phyloP scores from a whole-genome alignment of 1,140 invertebrate species.

The Cherax destructor region DNA sequence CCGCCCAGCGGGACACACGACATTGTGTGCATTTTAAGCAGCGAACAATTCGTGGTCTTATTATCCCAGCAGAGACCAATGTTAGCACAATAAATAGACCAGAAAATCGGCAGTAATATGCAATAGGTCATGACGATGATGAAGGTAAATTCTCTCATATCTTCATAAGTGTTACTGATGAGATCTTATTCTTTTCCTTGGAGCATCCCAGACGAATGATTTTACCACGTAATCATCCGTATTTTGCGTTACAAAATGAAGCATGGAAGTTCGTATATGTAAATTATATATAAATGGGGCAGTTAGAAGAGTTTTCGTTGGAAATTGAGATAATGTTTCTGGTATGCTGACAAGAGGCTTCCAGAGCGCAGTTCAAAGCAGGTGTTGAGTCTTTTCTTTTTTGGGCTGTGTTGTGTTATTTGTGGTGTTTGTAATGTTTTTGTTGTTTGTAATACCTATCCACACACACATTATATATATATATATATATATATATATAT shows the following conservation, averaged over 20 bases:
- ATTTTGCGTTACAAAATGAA: neutral
- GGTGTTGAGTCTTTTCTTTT: too few species aligned
- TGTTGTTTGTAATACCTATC: too few species aligned
- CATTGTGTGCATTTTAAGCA: too few species aligned
- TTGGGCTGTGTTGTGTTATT: too few species aligned
- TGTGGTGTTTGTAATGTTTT: too few species aligned
- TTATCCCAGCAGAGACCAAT: neutral
- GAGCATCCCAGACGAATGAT: neutral
- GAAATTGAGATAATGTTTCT: neutral
- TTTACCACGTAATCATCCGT: neutral
- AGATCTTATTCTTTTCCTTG: neutral
- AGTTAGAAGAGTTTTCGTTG: neutral
- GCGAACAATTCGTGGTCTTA: neutral
- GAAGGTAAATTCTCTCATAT: neutral
- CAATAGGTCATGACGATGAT: neutral
- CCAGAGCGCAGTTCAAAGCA: too few species aligned
- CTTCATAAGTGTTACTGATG: neutral
- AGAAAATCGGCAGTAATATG: neutral
- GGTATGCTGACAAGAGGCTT: too few species aligned
- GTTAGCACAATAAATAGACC: neutral
- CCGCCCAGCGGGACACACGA: too few species aligned
- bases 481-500: too few species aligned
- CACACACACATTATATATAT: too few species aligned
- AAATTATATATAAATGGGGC: neutral
- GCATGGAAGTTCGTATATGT: neutral